Evolutionary conservation across 2,113 vertebrate genomes (phyloP).

Genomic region (Propithecus coquereli): DNA sequence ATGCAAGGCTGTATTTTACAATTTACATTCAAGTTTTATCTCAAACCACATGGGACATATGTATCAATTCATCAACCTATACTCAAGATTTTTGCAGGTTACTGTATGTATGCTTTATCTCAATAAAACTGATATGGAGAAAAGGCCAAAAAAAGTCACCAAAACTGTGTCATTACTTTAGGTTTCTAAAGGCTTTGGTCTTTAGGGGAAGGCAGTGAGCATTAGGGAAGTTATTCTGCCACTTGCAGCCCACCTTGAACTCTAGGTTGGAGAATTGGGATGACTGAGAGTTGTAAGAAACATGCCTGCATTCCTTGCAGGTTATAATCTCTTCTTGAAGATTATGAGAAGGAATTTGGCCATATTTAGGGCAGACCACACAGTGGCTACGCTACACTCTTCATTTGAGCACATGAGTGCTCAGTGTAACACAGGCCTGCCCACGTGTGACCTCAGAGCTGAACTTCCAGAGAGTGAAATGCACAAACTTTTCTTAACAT

Average conservation of each 20-base stretch:
- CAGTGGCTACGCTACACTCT: background rate
- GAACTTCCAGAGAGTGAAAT: background rate
- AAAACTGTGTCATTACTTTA: background rate
- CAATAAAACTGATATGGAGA: background rate
- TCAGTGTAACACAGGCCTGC: background rate
- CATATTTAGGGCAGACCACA: background rate
- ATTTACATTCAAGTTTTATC: background rate
- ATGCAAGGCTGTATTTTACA: background rate
- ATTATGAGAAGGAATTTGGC: background rate
- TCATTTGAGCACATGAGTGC: background rate
- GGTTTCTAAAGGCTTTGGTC: background rate
- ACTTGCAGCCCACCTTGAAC: background rate
- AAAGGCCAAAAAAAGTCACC: background rate
- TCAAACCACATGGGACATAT: background rate
- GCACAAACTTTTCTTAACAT: background rate
- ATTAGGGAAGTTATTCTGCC: background rate
- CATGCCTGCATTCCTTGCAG: background rate
- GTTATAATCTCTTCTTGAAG: background rate
- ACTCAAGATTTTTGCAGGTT: background rate
- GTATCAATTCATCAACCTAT: background rate
- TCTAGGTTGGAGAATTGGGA: background rate
- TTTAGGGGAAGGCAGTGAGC: background rate
- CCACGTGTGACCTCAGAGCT: background rate
- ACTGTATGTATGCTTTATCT: background rate
- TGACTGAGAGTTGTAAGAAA: slow-evolving; percentile 24